Evolutionary conservation across 2,113 vertebrate species (phyloP).

Genomic region (Thunnus thynnus): DNA sequence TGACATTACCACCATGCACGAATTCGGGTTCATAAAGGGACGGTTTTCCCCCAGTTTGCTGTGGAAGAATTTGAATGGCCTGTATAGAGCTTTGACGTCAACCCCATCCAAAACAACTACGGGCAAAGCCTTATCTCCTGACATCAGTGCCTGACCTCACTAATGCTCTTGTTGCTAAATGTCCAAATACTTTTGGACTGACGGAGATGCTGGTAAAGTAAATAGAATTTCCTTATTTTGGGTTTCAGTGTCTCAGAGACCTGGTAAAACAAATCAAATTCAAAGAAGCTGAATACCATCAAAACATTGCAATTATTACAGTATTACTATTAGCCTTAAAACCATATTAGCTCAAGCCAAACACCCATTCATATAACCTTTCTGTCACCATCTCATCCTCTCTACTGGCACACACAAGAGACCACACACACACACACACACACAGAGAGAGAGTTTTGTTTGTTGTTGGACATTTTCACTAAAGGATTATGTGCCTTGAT

Average conservation of each 20-base stretch:
- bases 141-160: too few relatives aligned
- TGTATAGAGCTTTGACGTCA: too few relatives aligned
- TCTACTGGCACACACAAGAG: constrained; percentile 8
- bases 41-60: too few relatives aligned
- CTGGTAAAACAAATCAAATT: constrained; percentile 3
- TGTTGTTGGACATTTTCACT: constrained; percentile 3
- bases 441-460: not conserved
- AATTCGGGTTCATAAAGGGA: too few relatives aligned
- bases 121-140: too few relatives aligned
- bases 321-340: constrained; percentile 6
- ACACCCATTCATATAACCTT: constrained; percentile 32
- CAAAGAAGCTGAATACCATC: constrained; percentile 23
- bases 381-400: constrained; percentile 33
- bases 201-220: not conserved
- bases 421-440: not conserved
- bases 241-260: not conserved
- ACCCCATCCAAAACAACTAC: too few relatives aligned
- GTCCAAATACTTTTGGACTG: too few relatives aligned
- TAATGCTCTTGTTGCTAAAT: too few relatives aligned
- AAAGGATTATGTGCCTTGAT: not conserved
- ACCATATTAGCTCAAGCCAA: constrained; percentile 27
- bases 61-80: too few relatives aligned
- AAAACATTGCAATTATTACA: constrained; percentile 19
- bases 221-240: constrained; percentile 1
- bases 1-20: too few relatives aligned